These are phyloP conservation scores for Solea senegalensis DNA, from an alignment of 2,113 vertebrate species.

Conservation along the genomic window DNA sequence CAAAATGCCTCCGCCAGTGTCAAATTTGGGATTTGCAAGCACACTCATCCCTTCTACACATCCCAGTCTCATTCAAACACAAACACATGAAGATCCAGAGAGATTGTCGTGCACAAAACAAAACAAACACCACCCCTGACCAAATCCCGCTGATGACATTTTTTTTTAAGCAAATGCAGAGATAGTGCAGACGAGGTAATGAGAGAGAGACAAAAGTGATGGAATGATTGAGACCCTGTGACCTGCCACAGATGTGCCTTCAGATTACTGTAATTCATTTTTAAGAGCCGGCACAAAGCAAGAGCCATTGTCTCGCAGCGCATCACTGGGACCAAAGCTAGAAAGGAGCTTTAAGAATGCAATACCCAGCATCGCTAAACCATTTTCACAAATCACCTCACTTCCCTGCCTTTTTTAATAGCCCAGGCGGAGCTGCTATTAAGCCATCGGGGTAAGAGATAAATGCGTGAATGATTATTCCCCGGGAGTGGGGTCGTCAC, in stretches of 20 bases:
- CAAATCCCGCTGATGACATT: constrained; percentile 66
- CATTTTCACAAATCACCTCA: constrained; percentile 71
- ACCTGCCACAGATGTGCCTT: constrained; percentile 72
- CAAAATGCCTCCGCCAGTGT: constrained; percentile 38
- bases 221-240: constrained; percentile 55
- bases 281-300: constrained; percentile 36
- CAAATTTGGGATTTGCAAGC: constrained; percentile 55
- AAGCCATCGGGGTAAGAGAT: constrained; percentile 72
- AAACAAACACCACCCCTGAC: constrained; percentile 42
- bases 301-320: constrained; percentile 64
- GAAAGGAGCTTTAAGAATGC: constrained; percentile 59
- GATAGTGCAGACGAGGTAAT: constrained; percentile 57
- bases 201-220: constrained; percentile 46
- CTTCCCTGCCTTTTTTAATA: constrained; percentile 64
- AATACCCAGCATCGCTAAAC: constrained; percentile 45
- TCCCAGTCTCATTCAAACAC: constrained; percentile 54
- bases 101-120: constrained; percentile 51
- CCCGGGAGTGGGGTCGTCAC: constrained; percentile 66
- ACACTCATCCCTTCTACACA: constrained; percentile 68
- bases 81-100: constrained; percentile 68
- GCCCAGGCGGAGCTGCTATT: constrained; percentile 68
- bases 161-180: constrained; percentile 39
- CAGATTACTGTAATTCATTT: constrained; percentile 78
- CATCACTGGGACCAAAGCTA: constrained; percentile 27
- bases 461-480: constrained; percentile 78